These are phyloP conservation scores for Willisornis vidua DNA, from an alignment of 2,113 vertebrate species.

Conservation along the genomic window DNA sequence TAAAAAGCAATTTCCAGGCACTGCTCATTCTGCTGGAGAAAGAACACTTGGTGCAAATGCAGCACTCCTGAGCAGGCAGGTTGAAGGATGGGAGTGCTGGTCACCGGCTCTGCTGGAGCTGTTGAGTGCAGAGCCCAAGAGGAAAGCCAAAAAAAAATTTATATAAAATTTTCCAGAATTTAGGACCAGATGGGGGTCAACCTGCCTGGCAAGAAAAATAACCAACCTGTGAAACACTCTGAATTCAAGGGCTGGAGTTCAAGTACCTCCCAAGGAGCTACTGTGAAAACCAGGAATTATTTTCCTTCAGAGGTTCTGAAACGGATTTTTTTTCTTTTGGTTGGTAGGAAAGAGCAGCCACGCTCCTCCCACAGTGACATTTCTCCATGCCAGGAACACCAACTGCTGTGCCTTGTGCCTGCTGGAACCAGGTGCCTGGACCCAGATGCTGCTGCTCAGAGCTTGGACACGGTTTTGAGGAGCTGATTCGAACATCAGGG, in stretches of 20 bases:
- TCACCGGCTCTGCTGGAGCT: neutral
- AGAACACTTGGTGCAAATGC: neutral
- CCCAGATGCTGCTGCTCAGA: neutral
- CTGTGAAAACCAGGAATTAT: neutral
- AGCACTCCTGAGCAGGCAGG: neutral
- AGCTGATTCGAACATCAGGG: neutral
- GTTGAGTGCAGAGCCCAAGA: neutral
- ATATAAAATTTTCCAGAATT: neutral
- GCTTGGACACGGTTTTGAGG: neutral
- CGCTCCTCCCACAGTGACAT: neutral
- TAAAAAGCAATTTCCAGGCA: neutral
- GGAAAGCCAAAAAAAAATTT: neutral
- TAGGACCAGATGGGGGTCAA: neutral
- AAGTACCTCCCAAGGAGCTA: neutral
- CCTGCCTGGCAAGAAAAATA: neutral
- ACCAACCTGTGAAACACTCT: neutral
- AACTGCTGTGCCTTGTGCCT: neutral
- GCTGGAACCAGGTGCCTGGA: neutral
- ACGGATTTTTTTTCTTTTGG: neutral
- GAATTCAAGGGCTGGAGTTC: neutral
- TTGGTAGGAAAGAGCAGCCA: neutral
- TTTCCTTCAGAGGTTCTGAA: neutral
- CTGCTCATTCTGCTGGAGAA: neutral
- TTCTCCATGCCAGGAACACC: slow-evolving; percentile 8
- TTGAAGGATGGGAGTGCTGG: neutral